phyloP scores from a whole-genome alignment of 2,113 vertebrate genomes.

The Mustelus asterias region DNA sequence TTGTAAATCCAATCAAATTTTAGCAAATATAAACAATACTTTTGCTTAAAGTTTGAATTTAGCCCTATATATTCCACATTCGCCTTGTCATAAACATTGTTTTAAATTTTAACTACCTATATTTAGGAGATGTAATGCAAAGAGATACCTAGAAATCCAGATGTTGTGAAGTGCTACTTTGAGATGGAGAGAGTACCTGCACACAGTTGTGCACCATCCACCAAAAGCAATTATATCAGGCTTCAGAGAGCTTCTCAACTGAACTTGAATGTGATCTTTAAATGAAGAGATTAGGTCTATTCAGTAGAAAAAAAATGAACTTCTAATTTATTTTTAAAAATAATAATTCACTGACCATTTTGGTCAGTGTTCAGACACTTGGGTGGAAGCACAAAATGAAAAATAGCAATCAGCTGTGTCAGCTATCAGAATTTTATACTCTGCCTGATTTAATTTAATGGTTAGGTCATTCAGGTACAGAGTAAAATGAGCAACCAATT shows the following conservation, averaged over 20 bases:
- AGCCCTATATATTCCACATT: neutral
- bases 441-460: neutral
- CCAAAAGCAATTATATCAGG: neutral
- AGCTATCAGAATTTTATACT: no score
- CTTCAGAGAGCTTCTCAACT: neutral
- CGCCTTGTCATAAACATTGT: neutral
- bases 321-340: neutral
- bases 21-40: neutral
- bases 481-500: neutral
- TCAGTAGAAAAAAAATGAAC: neutral
- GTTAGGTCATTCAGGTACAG: neutral
- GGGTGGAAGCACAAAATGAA: no score
- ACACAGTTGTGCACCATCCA: neutral
- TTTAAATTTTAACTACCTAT: neutral
- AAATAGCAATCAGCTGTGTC: no score
- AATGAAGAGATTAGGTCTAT: neutral
- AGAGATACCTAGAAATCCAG: neutral
- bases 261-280: neutral
- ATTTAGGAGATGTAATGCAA: neutral
- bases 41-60: neutral
- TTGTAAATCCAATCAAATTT: neutral
- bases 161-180: neutral
- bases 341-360: neutral
- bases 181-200: neutral
- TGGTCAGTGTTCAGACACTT: neutral